These are phyloP conservation scores for Chymomyza fuscimana DNA, from an alignment of 2,888 invertebrate species.

Conservation along the genomic window DNA sequence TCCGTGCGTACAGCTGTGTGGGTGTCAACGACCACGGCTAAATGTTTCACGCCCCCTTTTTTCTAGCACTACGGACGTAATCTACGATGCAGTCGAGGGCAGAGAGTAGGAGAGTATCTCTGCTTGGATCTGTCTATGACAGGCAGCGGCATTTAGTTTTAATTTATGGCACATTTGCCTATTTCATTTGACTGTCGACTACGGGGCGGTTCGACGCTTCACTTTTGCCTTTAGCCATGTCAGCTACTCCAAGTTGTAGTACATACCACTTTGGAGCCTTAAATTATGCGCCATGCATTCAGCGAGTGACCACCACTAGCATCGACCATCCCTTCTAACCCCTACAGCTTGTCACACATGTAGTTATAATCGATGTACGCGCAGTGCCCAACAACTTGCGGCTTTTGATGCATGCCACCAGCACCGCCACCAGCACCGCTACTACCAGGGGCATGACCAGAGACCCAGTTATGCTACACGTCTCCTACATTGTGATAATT, in stretches of 20 bases:
- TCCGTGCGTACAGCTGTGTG: conserved; percentile 10
- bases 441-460: neutral
- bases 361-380: conserved; percentile 26
- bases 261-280: neutral
- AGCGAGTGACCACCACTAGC: neutral
- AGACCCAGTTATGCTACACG: conserved; percentile 12
- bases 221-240: conserved; percentile 32
- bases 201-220: conserved; percentile 4
- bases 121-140: conserved; percentile 59
- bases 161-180: conserved; percentile 69
- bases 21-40: conserved; percentile 29
- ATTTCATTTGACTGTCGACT: conserved; percentile 39
- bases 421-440: neutral
- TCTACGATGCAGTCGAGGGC: conserved; percentile 9
- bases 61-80: conserved; percentile 41
- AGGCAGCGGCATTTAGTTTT: conserved; percentile 73
- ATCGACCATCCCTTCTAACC: neutral
- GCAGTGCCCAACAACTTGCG: conserved; percentile 12
- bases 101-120: conserved; percentile 23
- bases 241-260: conserved; percentile 49
- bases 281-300: conserved; percentile 46
- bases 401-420: neutral
- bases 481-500: conserved; percentile 69
- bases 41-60: conserved; percentile 32
- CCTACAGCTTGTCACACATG: neutral